Conservation (phyloP, 1,140 invertebrate species). For the Heliconius eleuchia region DNA sequence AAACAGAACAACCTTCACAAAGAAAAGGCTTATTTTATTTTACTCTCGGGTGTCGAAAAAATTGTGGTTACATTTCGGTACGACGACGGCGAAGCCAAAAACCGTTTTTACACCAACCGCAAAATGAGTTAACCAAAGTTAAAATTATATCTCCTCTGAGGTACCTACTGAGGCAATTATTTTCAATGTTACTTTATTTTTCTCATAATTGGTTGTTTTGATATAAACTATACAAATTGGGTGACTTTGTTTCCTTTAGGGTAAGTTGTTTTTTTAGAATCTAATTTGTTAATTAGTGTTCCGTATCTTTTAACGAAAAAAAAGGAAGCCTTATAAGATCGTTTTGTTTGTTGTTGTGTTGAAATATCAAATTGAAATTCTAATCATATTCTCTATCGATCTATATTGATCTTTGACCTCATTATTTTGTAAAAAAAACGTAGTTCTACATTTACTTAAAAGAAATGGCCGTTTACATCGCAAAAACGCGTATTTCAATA, state of each 20-base stretch:
- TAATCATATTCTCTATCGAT: too few species aligned
- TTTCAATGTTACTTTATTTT: background rate
- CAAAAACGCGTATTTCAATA: too few species aligned
- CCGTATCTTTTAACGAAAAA: too few species aligned
- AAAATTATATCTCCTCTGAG: background rate
- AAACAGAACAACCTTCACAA: conserved; percentile 3
- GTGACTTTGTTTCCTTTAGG: background rate
- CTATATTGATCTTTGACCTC: too few species aligned
- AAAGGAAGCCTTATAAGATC: too few species aligned
- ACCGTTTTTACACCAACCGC: background rate
- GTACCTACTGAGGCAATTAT: background rate
- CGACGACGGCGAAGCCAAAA: background rate
- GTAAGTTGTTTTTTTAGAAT: background rate
- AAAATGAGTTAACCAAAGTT: conserved; percentile 5
- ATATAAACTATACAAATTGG: background rate
- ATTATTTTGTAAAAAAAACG: too few species aligned
- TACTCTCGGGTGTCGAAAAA: background rate
- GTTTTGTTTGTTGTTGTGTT: too few species aligned
- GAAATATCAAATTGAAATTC: too few species aligned
- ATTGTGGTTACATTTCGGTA: background rate
- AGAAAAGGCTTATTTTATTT: background rate
- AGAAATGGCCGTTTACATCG: too few species aligned
- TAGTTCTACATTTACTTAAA: too few species aligned
- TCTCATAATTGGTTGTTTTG: background rate
- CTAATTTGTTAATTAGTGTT: too few species aligned